Evolutionary conservation across 1,140 invertebrate genomes (phyloP).

Genomic region (Hyphantria cunea): DNA sequence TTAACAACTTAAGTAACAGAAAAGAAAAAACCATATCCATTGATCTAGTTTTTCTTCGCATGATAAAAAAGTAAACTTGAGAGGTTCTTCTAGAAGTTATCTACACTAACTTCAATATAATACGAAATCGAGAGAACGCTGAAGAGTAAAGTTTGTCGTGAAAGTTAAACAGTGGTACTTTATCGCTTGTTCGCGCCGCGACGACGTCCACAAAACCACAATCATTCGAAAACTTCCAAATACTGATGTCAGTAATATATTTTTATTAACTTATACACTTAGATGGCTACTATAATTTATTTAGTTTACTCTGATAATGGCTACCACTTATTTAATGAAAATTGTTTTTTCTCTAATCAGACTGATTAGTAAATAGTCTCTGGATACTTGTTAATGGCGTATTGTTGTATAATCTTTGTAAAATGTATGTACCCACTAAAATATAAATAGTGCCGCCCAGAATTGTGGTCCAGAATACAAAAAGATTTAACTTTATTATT

Average conservation of each 20-base stretch:
- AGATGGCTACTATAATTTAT: neutral
- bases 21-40: slow-evolving; percentile 22
- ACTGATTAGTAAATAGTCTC: too few species aligned
- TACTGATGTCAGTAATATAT: slow-evolving; percentile 28
- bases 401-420: too few species aligned
- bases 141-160: slow-evolving; percentile 37
- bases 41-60: slow-evolving; percentile 29
- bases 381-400: too few species aligned
- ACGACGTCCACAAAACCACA: slow-evolving; percentile 33
- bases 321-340: too few species aligned
- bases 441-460: too few species aligned
- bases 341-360: too few species aligned
- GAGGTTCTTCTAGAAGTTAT: slow-evolving; percentile 29
- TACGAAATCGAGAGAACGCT: slow-evolving; percentile 38
- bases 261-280: slow-evolving; percentile 17
- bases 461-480: too few species aligned
- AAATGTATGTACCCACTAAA: too few species aligned
- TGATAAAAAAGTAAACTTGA: slow-evolving; percentile 29
- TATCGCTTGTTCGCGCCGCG: slow-evolving; percentile 32
- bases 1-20: neutral
- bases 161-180: slow-evolving; percentile 45
- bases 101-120: slow-evolving; percentile 35
- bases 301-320: too few species aligned
- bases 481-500: too few species aligned
- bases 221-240: slow-evolving; percentile 39